Conservation (phyloP, 1,140 invertebrate genomes). For the Drosophila sturtevanti region DNA sequence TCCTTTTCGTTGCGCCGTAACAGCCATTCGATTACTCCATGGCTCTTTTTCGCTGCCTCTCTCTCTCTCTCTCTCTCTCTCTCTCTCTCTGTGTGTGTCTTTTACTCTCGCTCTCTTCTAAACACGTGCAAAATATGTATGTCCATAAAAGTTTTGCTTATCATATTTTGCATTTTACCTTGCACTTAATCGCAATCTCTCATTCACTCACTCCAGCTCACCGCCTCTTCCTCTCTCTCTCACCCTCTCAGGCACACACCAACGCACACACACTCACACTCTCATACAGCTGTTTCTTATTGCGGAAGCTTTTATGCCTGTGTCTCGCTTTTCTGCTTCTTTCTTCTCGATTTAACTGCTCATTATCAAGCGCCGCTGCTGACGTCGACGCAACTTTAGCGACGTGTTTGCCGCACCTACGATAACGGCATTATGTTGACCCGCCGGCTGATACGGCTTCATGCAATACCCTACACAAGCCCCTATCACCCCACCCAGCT, state of each 20-base stretch:
- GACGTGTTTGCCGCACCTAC: conserved; percentile 76
- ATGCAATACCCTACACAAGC: conserved; percentile 21
- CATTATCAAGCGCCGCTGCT: conserved; percentile 60
- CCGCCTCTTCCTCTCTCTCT: conserved; percentile 1
- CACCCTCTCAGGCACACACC: neutral
- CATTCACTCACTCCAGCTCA: conserved; percentile 8
- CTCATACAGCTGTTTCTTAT: conserved; percentile 54
- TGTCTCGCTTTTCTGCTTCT: conserved; percentile 42
- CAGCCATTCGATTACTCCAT: too few species aligned
- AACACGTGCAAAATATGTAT: conserved; percentile 51
- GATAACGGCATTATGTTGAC: conserved; percentile 74
- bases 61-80: conserved; percentile 9
- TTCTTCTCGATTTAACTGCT: conserved; percentile 61
- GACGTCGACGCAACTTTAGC: conserved; percentile 31
- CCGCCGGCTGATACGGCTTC: conserved; percentile 40
- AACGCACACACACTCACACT: neutral
- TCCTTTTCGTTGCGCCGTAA: neutral
- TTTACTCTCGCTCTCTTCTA: conserved; percentile 22
- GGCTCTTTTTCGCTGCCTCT: neutral
- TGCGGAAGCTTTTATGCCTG: conserved; percentile 66
- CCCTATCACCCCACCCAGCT: neutral
- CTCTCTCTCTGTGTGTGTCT: conserved; percentile 6
- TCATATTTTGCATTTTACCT: conserved; percentile 54
- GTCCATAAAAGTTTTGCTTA: conserved; percentile 21
- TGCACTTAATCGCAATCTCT: conserved; percentile 28